These are phyloP conservation scores for Azemiops feae DNA, from an alignment of 2,113 vertebrate species.

Conservation along the genomic window DNA sequence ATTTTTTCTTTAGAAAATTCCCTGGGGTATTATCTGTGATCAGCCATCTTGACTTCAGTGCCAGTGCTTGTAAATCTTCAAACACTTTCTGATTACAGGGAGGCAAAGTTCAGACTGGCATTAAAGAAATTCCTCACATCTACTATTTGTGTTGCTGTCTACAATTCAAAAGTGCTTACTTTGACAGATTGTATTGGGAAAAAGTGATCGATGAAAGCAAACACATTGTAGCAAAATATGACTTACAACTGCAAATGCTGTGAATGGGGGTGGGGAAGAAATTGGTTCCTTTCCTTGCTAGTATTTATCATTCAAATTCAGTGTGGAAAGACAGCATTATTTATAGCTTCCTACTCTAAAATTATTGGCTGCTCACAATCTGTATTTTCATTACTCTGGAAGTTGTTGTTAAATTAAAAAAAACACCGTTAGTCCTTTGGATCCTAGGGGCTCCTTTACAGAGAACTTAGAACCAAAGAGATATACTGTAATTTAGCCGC, in stretches of 20 bases:
- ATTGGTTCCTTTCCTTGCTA: not conserved
- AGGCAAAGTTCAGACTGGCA: conserved; percentile 7
- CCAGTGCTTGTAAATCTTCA: conserved; percentile 24
- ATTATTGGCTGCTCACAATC: not conserved
- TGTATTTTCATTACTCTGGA: not conserved
- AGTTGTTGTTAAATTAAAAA: not conserved
- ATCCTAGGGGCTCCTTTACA: not conserved
- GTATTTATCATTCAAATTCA: not conserved
- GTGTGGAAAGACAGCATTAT: not conserved
- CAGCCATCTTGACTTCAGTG: conserved; percentile 32
- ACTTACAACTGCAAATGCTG: not conserved
- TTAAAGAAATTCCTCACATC: not conserved
- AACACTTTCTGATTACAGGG: conserved; percentile 26
- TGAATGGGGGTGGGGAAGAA: too few relatives aligned
- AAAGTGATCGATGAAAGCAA: conserved; percentile 5
- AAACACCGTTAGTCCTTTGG: not conserved
- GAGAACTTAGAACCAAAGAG: not conserved
- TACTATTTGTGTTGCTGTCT: not conserved
- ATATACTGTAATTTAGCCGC: not conserved
- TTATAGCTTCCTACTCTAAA: not conserved
- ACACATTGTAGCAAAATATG: conserved; percentile 5
- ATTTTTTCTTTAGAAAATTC: conserved; percentile 35
- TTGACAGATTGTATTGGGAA: not conserved
- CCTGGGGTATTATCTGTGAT: conserved; percentile 40
- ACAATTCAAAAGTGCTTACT: conserved; percentile 4